Percentiles rank a stretch among this genome's conserved stretches.
Conservation (phyloP, 2,113 vertebrate species). For the Myotis brandtii region DNA sequence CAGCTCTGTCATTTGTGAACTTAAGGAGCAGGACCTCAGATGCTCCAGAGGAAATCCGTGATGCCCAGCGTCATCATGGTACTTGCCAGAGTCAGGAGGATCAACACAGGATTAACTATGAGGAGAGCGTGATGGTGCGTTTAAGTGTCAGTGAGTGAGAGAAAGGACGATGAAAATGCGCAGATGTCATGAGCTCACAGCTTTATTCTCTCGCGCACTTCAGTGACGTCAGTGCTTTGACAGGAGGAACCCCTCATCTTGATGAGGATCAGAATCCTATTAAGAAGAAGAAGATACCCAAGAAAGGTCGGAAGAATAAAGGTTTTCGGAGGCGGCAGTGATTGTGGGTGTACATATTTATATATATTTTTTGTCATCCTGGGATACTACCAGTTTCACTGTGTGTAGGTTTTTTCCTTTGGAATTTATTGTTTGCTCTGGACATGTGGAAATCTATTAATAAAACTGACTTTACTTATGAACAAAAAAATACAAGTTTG, state of each 20-base stretch:
- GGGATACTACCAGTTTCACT: conserved; percentile 55
- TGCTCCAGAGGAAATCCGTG: conserved; percentile 92
- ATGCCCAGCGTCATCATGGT: conserved; percentile 88
- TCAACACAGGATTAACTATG: conserved; percentile 91
- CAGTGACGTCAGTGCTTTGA: conserved; percentile 92
- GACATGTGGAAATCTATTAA: conserved; percentile 64
- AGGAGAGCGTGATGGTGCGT: conserved; percentile 96
- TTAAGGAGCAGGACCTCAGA: conserved; percentile 94
- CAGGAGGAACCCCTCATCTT: conserved; percentile 83
- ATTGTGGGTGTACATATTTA: conserved; percentile 54
- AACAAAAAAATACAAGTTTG: not conserved
- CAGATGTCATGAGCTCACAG: conserved; percentile 88
- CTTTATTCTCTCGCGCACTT: conserved; percentile 92
- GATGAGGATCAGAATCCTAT: conserved; percentile 76
- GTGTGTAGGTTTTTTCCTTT: conserved; percentile 53
- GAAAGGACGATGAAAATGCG: conserved; percentile 86
- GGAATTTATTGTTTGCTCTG: conserved; percentile 40
- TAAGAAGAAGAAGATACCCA: conserved; percentile 74
- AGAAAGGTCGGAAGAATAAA: conserved; percentile 80
- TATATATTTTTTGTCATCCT: conserved; percentile 31
- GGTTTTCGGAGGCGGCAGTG: conserved; percentile 80
- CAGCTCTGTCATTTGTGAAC: conserved; percentile 94
- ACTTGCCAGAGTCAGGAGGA: conserved; percentile 90
- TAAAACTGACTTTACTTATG: conserved; percentile 69
- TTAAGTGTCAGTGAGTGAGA: conserved; percentile 88